Conservation (phyloP, 2,797 vertebrate species). For the Sciurus vulgaris region DNA sequence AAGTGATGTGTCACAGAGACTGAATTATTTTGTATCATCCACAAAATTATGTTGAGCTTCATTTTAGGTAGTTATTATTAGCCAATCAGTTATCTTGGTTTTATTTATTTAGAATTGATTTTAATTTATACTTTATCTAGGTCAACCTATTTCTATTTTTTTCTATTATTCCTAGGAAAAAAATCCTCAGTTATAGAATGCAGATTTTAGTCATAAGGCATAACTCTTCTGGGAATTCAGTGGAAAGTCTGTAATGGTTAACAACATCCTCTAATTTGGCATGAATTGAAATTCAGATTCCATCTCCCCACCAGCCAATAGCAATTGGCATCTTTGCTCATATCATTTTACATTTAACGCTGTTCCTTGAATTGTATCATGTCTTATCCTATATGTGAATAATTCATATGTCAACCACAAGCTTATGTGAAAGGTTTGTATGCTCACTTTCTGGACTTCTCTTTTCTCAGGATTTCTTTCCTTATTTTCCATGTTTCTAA, state of each 20-base stretch:
- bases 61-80: background rate
- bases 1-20: background rate
- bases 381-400: background rate
- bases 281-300: slow-evolving; percentile 26
- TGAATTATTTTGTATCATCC: background rate
- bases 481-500: background rate
- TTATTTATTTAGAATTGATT: slow-evolving; percentile 33
- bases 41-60: background rate
- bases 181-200: background rate
- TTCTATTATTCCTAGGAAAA: background rate
- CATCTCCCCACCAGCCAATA: background rate
- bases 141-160: background rate
- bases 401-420: background rate
- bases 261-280: background rate
- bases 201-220: background rate
- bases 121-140: background rate
- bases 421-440: background rate
- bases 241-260: background rate
- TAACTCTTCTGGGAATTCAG: background rate
- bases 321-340: background rate
- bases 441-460: background rate
- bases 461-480: background rate
- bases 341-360: background rate
- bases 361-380: background rate
- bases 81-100: background rate